These are phyloP conservation scores for Chaunax sp. DNA, from an alignment of 2,797 vertebrate genomes.

Conservation along the genomic window DNA sequence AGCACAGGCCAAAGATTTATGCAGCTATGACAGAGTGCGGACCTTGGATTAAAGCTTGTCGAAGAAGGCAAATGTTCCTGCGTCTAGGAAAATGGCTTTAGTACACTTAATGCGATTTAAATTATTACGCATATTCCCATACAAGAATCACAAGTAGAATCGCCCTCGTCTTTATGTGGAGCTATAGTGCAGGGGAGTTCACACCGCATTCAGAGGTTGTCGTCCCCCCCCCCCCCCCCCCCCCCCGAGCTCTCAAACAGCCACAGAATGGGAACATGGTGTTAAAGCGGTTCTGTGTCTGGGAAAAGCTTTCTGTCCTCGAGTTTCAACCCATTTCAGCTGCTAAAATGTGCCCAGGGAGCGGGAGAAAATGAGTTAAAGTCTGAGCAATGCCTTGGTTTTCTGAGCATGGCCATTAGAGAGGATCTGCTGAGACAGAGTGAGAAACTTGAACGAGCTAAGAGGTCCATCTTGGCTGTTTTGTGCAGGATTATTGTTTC, in stretches of 20 bases:
- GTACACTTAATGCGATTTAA: constrained; percentile 43
- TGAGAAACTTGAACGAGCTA: constrained; percentile 42
- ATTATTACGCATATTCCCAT: constrained; percentile 45
- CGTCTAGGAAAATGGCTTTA: constrained; percentile 19
- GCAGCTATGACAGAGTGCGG: constrained; percentile 8
- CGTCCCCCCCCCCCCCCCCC: neutral
- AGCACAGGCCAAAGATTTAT: constrained; percentile 2
- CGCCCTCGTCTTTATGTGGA: constrained; percentile 7
- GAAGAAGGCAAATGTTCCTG: constrained; percentile 14
- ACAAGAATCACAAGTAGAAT: constrained; percentile 19
- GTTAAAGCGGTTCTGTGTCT: constrained; percentile 54
- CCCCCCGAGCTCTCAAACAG: constrained; percentile 28
- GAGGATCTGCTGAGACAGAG: constrained; percentile 60
- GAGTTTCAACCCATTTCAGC: constrained; percentile 70
- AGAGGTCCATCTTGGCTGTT: constrained; percentile 51
- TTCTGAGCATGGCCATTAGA: constrained; percentile 59
- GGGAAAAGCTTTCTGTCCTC: constrained; percentile 59
- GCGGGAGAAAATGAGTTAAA: constrained; percentile 65
- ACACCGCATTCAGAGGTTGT: constrained; percentile 14
- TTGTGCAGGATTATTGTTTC: constrained; percentile 57
- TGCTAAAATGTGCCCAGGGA: constrained; percentile 71
- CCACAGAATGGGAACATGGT: constrained; percentile 38
- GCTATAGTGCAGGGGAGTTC: constrained; percentile 6
- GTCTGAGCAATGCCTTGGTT: constrained; percentile 40
- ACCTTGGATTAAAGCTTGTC: constrained; percentile 38